A percentile compares a stretch with the other conserved stretches of the same genome.
Conservation (phyloP, 1,140 invertebrate species). For the Gyrodactylus bullatarudis region DNA sequence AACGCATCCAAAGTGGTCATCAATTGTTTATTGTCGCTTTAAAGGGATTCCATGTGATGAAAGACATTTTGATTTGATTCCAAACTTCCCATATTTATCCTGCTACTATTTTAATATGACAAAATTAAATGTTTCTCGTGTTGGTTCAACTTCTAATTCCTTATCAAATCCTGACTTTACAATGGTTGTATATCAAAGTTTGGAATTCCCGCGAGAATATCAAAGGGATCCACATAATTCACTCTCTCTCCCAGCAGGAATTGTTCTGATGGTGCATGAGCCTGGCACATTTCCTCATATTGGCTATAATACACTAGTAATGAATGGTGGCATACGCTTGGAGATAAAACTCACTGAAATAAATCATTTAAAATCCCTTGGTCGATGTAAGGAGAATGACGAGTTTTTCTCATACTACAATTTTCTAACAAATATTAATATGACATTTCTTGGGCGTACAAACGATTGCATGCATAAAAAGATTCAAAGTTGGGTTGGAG, state of each 20-base stretch:
- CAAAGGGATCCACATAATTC: slow-evolving; percentile 1
- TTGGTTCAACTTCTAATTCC: neutral
- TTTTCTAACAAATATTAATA: neutral
- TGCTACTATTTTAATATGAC: neutral
- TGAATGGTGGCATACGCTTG: neutral
- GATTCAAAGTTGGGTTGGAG: neutral
- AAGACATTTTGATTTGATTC: neutral
- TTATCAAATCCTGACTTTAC: neutral
- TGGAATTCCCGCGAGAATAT: neutral
- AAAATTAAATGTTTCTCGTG: neutral
- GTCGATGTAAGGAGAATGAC: neutral
- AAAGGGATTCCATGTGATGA: neutral
- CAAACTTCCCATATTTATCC: neutral
- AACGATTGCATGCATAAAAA: neutral
- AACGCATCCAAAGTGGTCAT: slow-evolving; percentile 1
- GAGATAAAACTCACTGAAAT: slow-evolving; percentile 1
- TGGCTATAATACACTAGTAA: slow-evolving; percentile 2
- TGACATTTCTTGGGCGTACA: neutral
- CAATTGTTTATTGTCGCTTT: neutral
- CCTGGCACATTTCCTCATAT: slow-evolving; percentile 6
- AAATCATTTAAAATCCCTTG: neutral
- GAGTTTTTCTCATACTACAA: neutral
- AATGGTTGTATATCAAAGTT: neutral
- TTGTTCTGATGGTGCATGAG: slow-evolving; percentile 6
- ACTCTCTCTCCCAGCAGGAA: neutral